These are phyloP conservation scores for Bombus soroeensis DNA, from an alignment of 1,140 invertebrate genomes.

Conservation along the genomic window DNA sequence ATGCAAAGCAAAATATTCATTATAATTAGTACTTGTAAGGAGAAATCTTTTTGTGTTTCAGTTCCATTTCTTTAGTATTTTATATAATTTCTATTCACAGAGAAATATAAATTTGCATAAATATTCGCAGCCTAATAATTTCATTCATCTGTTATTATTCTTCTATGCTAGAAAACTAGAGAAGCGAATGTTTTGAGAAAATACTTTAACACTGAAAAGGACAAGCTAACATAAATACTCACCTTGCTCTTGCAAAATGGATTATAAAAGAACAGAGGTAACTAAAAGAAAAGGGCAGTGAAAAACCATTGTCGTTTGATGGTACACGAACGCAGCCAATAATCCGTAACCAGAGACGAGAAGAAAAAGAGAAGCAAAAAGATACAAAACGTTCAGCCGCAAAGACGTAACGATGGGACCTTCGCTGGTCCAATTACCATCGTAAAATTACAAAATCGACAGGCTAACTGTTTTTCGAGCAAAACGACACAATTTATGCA, in stretches of 20 bases:
- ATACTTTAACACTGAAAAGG: background rate
- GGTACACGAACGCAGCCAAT: background rate
- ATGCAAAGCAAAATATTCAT: too few species aligned
- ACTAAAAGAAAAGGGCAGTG: background rate
- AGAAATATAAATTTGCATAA: too few species aligned
- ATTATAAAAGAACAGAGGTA: too few species aligned
- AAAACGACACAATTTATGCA: background rate
- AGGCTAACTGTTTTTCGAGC: background rate
- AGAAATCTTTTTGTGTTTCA: too few species aligned
- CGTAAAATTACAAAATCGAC: slow-evolving; percentile 1
- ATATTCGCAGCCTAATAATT: too few species aligned
- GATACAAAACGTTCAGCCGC: background rate
- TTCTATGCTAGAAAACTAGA: background rate
- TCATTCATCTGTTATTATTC: too few species aligned
- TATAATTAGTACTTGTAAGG: too few species aligned
- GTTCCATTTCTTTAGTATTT: too few species aligned
- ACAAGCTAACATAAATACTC: background rate
- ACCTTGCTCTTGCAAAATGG: too few species aligned
- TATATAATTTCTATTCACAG: too few species aligned
- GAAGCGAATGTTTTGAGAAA: background rate
- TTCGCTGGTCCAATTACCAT: background rate
- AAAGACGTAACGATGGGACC: slow-evolving; percentile 18
- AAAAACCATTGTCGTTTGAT: background rate
- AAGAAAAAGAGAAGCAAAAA: background rate
- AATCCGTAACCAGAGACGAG: background rate